These are phyloP conservation scores for Antennarius striatus DNA, from an alignment of 2,113 vertebrate species.

Conservation along the genomic window DNA sequence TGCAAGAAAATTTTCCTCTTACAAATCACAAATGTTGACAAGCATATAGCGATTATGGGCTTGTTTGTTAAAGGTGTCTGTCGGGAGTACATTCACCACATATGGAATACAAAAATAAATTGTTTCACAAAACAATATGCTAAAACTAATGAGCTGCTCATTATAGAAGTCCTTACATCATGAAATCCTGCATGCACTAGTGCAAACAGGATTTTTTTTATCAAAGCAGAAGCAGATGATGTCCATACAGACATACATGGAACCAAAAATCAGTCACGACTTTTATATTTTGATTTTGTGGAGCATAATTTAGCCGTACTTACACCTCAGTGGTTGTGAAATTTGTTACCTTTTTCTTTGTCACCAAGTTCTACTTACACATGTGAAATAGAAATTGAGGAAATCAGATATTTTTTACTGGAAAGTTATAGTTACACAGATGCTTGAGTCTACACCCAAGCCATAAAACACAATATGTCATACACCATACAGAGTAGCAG, in stretches of 20 bases:
- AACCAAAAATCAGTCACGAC: too few relatives aligned
- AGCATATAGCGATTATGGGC: conserved; percentile 21
- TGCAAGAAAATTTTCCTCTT: conserved; percentile 11
- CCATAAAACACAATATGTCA: too few relatives aligned
- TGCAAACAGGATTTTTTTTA: conserved; percentile 2
- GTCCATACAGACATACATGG: too few relatives aligned
- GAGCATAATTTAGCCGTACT: neutral
- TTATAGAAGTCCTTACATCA: conserved; percentile 15
- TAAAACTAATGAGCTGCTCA: conserved; percentile 33
- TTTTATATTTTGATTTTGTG: too few relatives aligned
- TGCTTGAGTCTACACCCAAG: too few relatives aligned
- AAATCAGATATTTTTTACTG: too few relatives aligned
- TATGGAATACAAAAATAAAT: conserved; percentile 22
- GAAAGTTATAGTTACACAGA: too few relatives aligned
- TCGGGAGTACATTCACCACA: conserved; percentile 12
- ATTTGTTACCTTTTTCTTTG: too few relatives aligned
- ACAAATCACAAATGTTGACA: conserved; percentile 22
- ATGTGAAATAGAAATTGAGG: too few relatives aligned
- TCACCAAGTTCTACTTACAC: too few relatives aligned
- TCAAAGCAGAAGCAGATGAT: neutral
- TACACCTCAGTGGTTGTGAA: neutral
- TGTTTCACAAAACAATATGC: conserved; percentile 1
- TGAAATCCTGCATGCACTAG: neutral
- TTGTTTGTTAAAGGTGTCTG: conserved; percentile 30
- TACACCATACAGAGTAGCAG: too few relatives aligned